A percentile compares a stretch with the other conserved stretches of the same genome.
Conservation (phyloP, 2,113 vertebrate species). For the Puffinus mauretanicus region DNA sequence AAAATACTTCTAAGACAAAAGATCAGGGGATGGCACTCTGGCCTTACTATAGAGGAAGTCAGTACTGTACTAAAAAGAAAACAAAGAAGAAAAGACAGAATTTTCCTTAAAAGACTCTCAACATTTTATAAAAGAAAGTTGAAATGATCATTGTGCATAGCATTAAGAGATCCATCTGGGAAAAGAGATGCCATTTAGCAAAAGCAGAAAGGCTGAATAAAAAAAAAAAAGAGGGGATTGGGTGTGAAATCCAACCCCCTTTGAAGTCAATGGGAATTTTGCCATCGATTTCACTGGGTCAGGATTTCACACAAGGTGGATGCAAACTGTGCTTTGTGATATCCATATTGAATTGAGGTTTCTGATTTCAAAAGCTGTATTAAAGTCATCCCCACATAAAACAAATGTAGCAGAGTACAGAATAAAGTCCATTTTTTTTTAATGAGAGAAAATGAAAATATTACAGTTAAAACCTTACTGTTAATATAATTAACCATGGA, state of each 20-base stretch:
- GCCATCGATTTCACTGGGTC: conserved; percentile 25
- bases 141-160: neutral
- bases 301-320: neutral
- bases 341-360: neutral
- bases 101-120: neutral
- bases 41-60: neutral
- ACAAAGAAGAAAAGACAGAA: neutral
- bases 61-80: neutral
- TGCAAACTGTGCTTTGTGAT: neutral
- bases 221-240: conserved; percentile 35
- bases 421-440: neutral
- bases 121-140: neutral
- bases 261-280: conserved; percentile 50
- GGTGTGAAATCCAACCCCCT: conserved; percentile 23
- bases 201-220: conserved; percentile 22
- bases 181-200: conserved; percentile 29
- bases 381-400: neutral
- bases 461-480: neutral
- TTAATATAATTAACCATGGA: neutral
- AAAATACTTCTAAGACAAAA: neutral
- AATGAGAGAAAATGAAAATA: neutral
- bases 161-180: conserved; percentile 3
- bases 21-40: neutral
- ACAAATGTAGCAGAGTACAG: neutral
- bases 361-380: neutral